These are phyloP conservation scores for Trichomalopsis sarcophagae DNA, from an alignment of 1,140 invertebrate species.

Conservation along the genomic window DNA sequence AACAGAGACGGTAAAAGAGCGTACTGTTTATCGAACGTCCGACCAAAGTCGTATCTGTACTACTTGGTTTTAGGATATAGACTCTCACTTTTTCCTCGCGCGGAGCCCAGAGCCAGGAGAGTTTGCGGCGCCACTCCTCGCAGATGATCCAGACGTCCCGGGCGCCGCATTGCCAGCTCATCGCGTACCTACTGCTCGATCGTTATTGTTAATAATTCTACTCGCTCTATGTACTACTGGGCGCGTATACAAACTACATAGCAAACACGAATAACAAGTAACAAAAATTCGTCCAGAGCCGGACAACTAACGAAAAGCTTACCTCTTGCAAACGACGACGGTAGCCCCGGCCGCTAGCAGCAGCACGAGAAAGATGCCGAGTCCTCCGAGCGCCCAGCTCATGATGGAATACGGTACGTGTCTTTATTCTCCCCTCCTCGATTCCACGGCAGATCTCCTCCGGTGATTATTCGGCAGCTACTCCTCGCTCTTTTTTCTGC, in stretches of 20 bases:
- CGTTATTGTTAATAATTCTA: too few species aligned
- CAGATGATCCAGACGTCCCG: conserved; percentile 70
- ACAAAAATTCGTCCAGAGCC: too few species aligned
- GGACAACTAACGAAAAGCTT: conserved; percentile 2
- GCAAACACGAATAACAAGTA: too few species aligned
- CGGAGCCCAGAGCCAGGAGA: conserved; percentile 72
- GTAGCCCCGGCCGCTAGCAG: conserved; percentile 62
- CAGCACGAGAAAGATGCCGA: conserved; percentile 65
- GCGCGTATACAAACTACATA: too few species aligned
- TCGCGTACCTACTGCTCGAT: conserved; percentile 61
- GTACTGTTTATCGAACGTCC: too few species aligned
- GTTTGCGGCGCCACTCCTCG: conserved; percentile 70
- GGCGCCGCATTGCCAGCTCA: conserved; percentile 66
- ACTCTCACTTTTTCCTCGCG: conserved; percentile 69
- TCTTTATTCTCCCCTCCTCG: neutral
- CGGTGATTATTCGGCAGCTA: neutral
- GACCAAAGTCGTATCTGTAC: neutral
- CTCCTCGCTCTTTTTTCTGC: neutral
- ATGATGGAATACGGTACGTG: conserved; percentile 54
- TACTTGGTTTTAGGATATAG: neutral
- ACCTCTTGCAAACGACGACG: conserved; percentile 66
- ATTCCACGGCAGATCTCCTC: neutral
- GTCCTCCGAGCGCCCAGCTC: conserved; percentile 67
- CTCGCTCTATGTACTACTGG: too few species aligned
- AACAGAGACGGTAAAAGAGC: neutral